Conservation (phyloP, 2,797 vertebrate genomes). For the Cottoperca gobio region DNA sequence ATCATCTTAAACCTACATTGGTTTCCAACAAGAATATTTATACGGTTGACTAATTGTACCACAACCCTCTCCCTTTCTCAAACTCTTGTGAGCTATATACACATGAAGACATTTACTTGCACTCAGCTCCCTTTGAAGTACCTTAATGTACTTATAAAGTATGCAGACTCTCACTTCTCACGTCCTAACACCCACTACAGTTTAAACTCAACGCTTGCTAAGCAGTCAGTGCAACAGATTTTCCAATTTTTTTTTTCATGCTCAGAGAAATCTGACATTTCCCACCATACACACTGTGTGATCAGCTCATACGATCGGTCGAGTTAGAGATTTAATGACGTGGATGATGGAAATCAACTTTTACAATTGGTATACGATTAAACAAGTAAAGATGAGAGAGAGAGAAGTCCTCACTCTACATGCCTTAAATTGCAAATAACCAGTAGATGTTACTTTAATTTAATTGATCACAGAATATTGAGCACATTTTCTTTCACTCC, state of each 20-base stretch:
- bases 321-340: constrained; percentile 27
- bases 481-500: constrained; percentile 16
- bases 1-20: neutral
- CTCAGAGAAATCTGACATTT: constrained; percentile 11
- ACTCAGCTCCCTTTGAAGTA: constrained; percentile 49
- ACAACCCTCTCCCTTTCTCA: constrained; percentile 9
- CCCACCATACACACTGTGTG: constrained; percentile 8
- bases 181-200: constrained; percentile 33
- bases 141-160: constrained; percentile 31
- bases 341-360: constrained; percentile 29
- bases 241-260: constrained; percentile 10
- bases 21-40: constrained; percentile 6
- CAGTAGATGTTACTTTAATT: constrained; percentile 28
- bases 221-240: constrained; percentile 27
- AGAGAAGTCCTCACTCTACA: constrained; percentile 6
- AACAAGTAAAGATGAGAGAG: constrained; percentile 27
- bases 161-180: constrained; percentile 32
- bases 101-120: neutral
- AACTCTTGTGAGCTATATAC: constrained; percentile 1
- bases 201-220: constrained; percentile 28
- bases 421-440: constrained; percentile 41
- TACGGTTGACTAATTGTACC: neutral
- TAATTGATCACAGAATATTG: constrained; percentile 45
- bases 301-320: constrained; percentile 15
- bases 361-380: constrained; percentile 42